Evolutionary conservation across 2,888 invertebrate genomes (phyloP).

Genomic region (Beris chalybata): DNA sequence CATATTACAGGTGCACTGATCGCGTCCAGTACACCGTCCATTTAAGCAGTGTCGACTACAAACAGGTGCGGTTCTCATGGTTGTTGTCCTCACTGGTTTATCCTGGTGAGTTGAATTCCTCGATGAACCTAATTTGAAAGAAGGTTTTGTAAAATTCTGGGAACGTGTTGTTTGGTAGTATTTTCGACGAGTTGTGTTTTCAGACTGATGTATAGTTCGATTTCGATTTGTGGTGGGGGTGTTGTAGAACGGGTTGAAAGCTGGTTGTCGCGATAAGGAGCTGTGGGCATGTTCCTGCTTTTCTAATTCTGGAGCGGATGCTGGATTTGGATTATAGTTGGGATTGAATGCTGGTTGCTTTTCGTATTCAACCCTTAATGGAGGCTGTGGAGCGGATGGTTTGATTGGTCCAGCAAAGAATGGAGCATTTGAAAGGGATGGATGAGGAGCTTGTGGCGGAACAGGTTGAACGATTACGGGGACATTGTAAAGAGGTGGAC

Average conservation of each 20-base stretch:
- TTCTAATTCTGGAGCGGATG: too few relatives aligned
- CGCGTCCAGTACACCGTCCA: constrained; percentile 60
- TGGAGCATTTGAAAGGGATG: not conserved
- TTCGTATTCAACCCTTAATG: not conserved
- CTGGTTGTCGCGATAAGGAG: not conserved
- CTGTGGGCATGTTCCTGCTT: not conserved
- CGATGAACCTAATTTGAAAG: not conserved
- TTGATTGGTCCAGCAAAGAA: not conserved
- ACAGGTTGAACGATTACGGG: not conserved
- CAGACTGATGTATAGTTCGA: too few relatives aligned
- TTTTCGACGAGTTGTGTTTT: too few relatives aligned
- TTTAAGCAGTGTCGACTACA: constrained; percentile 54
- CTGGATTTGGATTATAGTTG: too few relatives aligned
- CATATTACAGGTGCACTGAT: constrained; percentile 61
- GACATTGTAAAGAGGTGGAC: not conserved
- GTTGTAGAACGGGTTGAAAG: constrained; percentile 9
- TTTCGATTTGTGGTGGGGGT: too few relatives aligned
- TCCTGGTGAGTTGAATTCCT: not conserved
- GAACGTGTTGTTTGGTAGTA: too few relatives aligned
- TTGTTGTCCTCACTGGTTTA: not conserved
- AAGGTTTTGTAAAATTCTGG: not conserved
- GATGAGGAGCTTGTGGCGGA: not conserved
- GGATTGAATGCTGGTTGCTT: constrained; percentile 26
- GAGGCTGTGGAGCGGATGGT: not conserved
- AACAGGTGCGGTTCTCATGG: constrained; percentile 41